Base-by-base conservation (phyloP, 2,888 invertebrate species). In the Morpho helenor region DNA sequence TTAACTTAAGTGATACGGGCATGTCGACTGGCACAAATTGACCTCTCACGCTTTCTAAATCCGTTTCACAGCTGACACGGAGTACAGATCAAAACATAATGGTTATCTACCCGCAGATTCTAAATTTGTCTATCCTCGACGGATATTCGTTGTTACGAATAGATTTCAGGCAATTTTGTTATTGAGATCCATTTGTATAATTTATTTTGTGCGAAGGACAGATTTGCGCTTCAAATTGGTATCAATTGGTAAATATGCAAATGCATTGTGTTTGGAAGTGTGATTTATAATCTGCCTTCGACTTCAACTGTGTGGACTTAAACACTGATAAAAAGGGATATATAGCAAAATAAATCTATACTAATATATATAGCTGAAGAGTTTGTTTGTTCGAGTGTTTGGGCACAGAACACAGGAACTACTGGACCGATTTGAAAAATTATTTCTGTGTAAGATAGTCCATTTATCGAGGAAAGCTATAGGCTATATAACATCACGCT, bases 1-100 rank as follows among this genome's bases (percentile, higher is more conserved):
- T 88, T 88, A 86, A 85, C 82, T 87, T 88, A 88, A 88, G 83
- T 86, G 83, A 82, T 88, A 88, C 87, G 88, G 87, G 89, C 72
- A 58, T 63, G 65, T 65, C 57, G 64, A 62, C 84, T 79, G 74
- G 60, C 68, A 57, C 71, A 74, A 60, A 53, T 59, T 72, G 83
- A 78, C 73, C 85, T 74, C 68, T 69, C 46, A 61, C 65, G 65
- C 66, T 62, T 64, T 63, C 62, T 52, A 51, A 60, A 52, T 52
- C 47, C 50, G 46, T 51, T 31, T 31, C 61, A 57, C 59, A 65
- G 63, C 9, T 5, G n/a, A 22, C 9, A 23, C 44, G 44, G 61
- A 69, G 56, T 58, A 50, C 50, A 52, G 64, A 45, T 63, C 68
- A 59, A 39, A 52, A 44, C 69, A 68, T 63, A 74, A 57, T 77